Base-by-base conservation (phyloP, 1,140 invertebrate species). In the Musca domestica region DNA sequence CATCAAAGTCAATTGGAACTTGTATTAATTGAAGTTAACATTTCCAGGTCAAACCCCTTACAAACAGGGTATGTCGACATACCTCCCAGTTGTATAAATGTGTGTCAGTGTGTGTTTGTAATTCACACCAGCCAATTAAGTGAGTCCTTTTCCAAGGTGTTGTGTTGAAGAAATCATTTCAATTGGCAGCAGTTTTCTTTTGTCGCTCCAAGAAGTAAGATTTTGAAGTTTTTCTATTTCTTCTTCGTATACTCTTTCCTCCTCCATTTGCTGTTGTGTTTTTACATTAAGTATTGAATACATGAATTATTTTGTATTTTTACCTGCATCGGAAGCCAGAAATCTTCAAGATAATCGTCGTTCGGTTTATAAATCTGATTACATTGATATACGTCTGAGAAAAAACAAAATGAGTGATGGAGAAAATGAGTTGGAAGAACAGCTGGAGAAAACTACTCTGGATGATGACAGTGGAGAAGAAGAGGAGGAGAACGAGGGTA, bases 281-380 rank as follows among this genome's bases (percentile, higher is more conserved):
- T 47, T 5, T 63, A 9, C n/a, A 10, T 64, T 10, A 64, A 65
- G 14, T 65, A 14, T 30, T 58, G 54, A 61, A 64, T 25, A 46
- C 64, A 78, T 78, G 76, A 74, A 76, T 73, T 71, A 79, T 23
- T 77, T 78, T 68, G 76, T 79, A n/a, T 78, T 78, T 71, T 70
- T 78, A 69, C 76, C 76, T 48, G 76, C 75, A 63, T 78, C 76
- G 17, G 22, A 74, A 48, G 72, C 67, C 0, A 75, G 75, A 63
- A 41, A 54, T 17, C 27, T 23, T 23, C 30, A 27, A 48, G 63
- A 64, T 64, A 34, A 78, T 70, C 66, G 54, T 23, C 66, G 66
- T 58, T 67, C 66, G 14, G 71, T 78, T 23, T 78, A 78, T 67
- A 73, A 77, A 20, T 78, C 76, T 3, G 71, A 75, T 20, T 78